phyloP scores from a whole-genome alignment of 2,113 vertebrate species.

The Silurus glanis region DNA sequence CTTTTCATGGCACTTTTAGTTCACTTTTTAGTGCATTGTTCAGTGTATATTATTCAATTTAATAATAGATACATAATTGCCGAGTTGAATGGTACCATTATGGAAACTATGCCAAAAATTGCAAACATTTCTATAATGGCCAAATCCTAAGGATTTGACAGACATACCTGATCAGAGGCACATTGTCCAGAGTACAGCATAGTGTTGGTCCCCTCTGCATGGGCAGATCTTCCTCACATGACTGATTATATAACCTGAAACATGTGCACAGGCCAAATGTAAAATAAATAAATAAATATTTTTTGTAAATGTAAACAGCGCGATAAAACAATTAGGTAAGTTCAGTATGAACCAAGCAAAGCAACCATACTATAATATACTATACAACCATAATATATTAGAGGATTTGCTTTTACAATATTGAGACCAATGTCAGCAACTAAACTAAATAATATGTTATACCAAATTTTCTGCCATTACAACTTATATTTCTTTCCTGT shows the following conservation, averaged over 20 bases:
- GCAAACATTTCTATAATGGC: background rate
- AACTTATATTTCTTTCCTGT: background rate
- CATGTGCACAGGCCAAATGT: conserved; percentile 8
- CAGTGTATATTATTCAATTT: background rate
- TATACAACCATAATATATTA: too few relatives aligned
- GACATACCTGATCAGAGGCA: conserved; percentile 75
- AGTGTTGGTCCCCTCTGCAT: conserved; percentile 69
- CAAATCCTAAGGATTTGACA: background rate
- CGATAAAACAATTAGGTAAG: background rate
- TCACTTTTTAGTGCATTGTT: too few relatives aligned
- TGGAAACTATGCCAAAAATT: background rate
- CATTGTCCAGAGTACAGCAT: conserved; percentile 75
- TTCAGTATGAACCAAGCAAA: background rate
- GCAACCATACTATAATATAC: background rate
- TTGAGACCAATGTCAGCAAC: background rate
- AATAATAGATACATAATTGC: background rate
- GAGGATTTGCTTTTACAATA: background rate
- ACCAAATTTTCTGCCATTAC: background rate
- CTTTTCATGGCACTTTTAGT: background rate
- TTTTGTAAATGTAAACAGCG: background rate
- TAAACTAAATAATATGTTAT: background rate
- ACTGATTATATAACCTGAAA: conserved; percentile 75
- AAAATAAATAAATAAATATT: background rate
- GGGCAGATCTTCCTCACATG: conserved; percentile 71
- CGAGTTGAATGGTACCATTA: background rate